These are phyloP conservation scores for Epizoanthus stellaris DNA, from an alignment of 92 coral and sea anemone species.

Conservation along the genomic window DNA sequence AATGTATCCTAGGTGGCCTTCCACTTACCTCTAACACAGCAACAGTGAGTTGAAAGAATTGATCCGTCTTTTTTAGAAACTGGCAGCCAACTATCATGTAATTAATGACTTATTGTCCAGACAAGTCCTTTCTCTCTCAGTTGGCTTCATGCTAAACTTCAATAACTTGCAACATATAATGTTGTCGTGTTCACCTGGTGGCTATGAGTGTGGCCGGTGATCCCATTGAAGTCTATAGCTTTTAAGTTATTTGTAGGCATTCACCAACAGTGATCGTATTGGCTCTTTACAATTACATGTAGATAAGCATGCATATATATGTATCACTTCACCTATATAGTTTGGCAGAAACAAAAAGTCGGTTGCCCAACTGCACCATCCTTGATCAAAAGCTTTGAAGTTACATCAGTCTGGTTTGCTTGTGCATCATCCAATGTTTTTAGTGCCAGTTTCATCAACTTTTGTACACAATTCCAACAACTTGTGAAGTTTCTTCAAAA, in stretches of 20 bases:
- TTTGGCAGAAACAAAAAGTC: conserved; percentile 44
- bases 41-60: conserved; percentile 47
- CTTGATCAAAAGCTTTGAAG: conserved; percentile 38
- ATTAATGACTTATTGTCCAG: conserved; percentile 41
- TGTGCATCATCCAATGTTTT: conserved; percentile 26
- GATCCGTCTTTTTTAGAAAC: conserved; percentile 30
- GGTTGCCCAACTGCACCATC: conserved; percentile 40
- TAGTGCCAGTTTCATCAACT: conserved; percentile 39
- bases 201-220: conserved; percentile 53
- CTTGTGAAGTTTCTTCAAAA: conserved; percentile 41
- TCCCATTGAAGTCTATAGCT: conserved; percentile 52
- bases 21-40: conserved; percentile 50
- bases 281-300: conserved; percentile 13
- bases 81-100: conserved; percentile 50
- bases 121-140: conserved; percentile 43
- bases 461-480: conserved; percentile 23
- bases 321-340: conserved; percentile 33
- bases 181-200: conserved; percentile 20
- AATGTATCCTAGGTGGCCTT: not conserved
- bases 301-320: conserved; percentile 36
- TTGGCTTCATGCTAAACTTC: conserved; percentile 39
- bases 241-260: conserved; percentile 50
- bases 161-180: conserved; percentile 10
- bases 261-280: conserved; percentile 41
- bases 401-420: conserved; percentile 19